Conservation (phyloP, 2,113 vertebrate species). For the Lipophrys pholis region DNA sequence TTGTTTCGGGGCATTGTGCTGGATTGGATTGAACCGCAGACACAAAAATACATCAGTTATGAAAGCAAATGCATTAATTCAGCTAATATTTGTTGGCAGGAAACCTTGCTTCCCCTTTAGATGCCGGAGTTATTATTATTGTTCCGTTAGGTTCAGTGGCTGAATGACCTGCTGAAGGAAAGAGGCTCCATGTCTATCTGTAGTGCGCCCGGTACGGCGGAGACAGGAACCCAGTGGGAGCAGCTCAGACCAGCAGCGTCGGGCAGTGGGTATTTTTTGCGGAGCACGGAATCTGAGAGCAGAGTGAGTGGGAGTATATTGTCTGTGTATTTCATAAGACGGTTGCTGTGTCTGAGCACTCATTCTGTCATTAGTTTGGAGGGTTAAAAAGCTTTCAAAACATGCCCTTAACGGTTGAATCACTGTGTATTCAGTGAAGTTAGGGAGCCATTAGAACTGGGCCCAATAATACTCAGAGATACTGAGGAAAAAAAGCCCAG, state of each 20-base stretch:
- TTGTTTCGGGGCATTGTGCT: conserved; percentile 4
- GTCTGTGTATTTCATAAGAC: conserved; percentile 69
- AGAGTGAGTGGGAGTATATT: conserved; percentile 67
- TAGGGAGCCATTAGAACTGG: conserved; percentile 41
- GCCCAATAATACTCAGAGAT: conserved; percentile 22
- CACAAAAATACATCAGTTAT: conserved; percentile 3
- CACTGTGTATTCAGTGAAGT: conserved; percentile 44
- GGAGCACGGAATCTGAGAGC: conserved; percentile 48
- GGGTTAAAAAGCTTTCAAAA: conserved; percentile 69
- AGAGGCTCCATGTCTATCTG: conserved; percentile 54
- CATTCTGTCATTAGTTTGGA: conserved; percentile 61
- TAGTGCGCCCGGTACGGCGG: conserved; percentile 31
- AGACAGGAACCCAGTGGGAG: conserved; percentile 62
- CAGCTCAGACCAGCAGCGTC: conserved; percentile 41
- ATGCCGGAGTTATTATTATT: conserved; percentile 40
- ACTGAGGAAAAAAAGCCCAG: too few relatives aligned
- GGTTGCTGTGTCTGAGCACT: conserved; percentile 57
- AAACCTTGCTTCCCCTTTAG: conserved; percentile 30
- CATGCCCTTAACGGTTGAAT: conserved; percentile 49
- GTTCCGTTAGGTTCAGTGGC: conserved; percentile 49
- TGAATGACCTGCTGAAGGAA: conserved; percentile 44
- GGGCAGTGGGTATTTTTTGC: conserved; percentile 67
- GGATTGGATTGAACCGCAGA: conserved; percentile 22
- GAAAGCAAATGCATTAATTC: conserved; percentile 20
- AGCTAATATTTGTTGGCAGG: conserved; percentile 17